phyloP scores from a whole-genome alignment of 2,888 invertebrate species.

The Syrista parreyssii region DNA sequence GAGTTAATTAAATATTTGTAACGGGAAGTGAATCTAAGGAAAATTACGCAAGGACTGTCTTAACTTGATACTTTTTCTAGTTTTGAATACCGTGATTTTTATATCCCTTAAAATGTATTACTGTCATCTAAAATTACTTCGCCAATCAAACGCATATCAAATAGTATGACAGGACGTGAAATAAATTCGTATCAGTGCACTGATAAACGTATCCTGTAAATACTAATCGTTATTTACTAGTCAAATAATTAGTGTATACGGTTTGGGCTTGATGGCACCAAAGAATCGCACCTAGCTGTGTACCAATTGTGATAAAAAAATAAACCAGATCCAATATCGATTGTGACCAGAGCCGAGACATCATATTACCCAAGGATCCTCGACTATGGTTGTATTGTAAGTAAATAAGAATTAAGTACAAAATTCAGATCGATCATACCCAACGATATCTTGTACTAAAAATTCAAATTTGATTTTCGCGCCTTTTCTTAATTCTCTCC shows the following conservation, averaged over 20 bases:
- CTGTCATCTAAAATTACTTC: not conserved
- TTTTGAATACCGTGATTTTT: not conserved
- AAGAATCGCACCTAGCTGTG: not conserved
- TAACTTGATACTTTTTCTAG: not conserved
- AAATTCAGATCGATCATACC: no score
- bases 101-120: not conserved
- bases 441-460: no score
- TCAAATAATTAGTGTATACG: not conserved
- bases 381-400: slow-evolving; percentile 64
- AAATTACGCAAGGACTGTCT: not conserved
- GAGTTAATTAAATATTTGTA: not conserved
- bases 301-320: not conserved
- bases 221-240: not conserved
- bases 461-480: not conserved
- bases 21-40: not conserved
- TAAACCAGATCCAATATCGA: slow-evolving; percentile 1
- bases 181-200: not conserved
- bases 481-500: not conserved
- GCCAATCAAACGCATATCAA: not conserved
- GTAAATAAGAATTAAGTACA: slow-evolving; percentile 31
- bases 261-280: not conserved
- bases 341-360: slow-evolving; percentile 20
- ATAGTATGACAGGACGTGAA: not conserved
- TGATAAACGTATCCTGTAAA: not conserved
- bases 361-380: slow-evolving; percentile 41